A percentile compares a stretch with the other conserved stretches of the same genome.
These are phyloP conservation scores for Caenorhabditis sinica DNA, from an alignment of 2,888 invertebrate genomes.

Conservation along the genomic window DNA sequence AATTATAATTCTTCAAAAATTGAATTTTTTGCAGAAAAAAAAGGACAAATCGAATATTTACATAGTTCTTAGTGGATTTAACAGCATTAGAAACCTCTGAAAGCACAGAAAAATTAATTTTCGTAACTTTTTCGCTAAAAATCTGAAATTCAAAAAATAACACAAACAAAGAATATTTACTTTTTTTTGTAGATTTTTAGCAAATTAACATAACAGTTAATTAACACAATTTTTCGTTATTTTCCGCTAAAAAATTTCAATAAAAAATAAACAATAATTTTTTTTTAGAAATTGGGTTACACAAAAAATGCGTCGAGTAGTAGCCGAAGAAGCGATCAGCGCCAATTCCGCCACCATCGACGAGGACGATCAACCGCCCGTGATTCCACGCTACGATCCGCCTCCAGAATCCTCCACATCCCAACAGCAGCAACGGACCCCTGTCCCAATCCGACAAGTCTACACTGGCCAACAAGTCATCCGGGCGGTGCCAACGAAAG, in stretches of 20 bases:
- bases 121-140: too few relatives aligned
- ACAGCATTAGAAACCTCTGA: too few relatives aligned
- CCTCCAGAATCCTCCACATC: not conserved
- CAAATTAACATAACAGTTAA: too few relatives aligned
- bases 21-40: not conserved
- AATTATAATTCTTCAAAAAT: not conserved
- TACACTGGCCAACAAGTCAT: slow-evolving; percentile 44
- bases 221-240: too few relatives aligned
- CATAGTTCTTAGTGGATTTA: not conserved
- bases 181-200: too few relatives aligned
- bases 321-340: slow-evolving; percentile 63
- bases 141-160: too few relatives aligned
- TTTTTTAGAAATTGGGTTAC: slow-evolving; percentile 68
- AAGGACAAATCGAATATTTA: not conserved
- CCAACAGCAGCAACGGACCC: not conserved
- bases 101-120: too few relatives aligned
- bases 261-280: slow-evolving; percentile 8
- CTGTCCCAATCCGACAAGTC: slow-evolving; percentile 23
- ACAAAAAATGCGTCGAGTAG: slow-evolving; percentile 52
- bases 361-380: slow-evolving; percentile 59
- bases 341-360: slow-evolving; percentile 43
- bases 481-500: slow-evolving; percentile 16
- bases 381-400: slow-evolving; percentile 66
- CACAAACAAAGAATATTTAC: too few relatives aligned
- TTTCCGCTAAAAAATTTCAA: not conserved